Percentiles rank a stretch among this genome's conserved stretches.
phyloP scores from a whole-genome alignment of 2,888 invertebrate species.

The Vesta saturnalis region DNA sequence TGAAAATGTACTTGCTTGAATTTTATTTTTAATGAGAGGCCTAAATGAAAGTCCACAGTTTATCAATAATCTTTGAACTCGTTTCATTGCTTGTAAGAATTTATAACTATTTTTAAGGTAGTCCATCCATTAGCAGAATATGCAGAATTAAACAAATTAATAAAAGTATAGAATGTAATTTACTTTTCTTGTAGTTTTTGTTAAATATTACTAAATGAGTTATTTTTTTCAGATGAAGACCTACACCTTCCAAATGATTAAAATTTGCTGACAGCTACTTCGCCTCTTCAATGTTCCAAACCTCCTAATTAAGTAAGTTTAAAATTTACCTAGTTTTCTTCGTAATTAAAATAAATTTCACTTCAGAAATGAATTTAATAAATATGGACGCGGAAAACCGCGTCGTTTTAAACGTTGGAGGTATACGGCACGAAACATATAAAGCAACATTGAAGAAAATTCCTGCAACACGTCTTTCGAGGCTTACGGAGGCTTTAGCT shows the following conservation, averaged over 20 bases:
- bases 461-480: conserved; percentile 92
- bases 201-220: neutral
- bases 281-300: neutral
- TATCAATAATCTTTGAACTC: too few species aligned
- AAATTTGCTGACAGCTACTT: conserved; percentile 34
- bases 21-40: too few species aligned
- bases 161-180: too few species aligned
- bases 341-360: neutral
- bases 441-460: conserved; percentile 97
- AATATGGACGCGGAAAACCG: conserved; percentile 98
- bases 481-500: conserved; percentile 95
- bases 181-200: neutral
- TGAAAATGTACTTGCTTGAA: too few species aligned
- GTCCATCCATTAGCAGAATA: too few species aligned
- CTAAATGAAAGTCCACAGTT: too few species aligned
- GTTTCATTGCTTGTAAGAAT: too few species aligned
- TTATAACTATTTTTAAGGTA: too few species aligned
- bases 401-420: conserved; percentile 98
- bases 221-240: conserved; percentile 22
- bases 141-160: too few species aligned
- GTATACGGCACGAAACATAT: conserved; percentile 96
- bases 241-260: neutral
- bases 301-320: neutral
- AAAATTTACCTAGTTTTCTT: neutral
- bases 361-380: conserved; percentile 82